phyloP scores from a whole-genome alignment of 1,140 invertebrate species.

The Acromyrmex charruanus region DNA sequence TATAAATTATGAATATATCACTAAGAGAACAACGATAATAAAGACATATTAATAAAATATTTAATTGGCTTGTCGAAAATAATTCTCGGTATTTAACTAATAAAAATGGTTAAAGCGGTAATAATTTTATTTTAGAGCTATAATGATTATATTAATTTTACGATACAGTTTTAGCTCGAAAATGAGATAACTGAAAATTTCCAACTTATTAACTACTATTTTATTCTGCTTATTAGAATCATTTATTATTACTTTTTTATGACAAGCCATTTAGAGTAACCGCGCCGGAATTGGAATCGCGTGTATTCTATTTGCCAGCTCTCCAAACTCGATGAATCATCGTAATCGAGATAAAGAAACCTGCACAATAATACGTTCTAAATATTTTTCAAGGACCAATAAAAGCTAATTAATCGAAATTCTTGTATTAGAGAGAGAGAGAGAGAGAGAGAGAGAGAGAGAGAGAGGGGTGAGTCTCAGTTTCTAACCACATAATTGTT shows the following conservation, averaged over 20 bases:
- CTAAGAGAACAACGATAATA: neutral
- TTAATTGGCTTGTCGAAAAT: neutral
- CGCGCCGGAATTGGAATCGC: slow-evolving; percentile 31
- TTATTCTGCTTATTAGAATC: slow-evolving; percentile 63
- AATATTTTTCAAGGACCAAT: slow-evolving; percentile 51
- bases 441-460: too few species aligned
- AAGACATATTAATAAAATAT: slow-evolving; percentile 8
- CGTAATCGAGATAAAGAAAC: slow-evolving; percentile 58
- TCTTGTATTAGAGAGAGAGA: slow-evolving; percentile 50
- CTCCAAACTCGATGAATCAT: slow-evolving; percentile 59
- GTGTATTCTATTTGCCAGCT: slow-evolving; percentile 58
- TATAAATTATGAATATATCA: neutral
- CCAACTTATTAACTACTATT: slow-evolving; percentile 37
- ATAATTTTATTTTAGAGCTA: slow-evolving; percentile 23
- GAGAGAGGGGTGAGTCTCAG: neutral
- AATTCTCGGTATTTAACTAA: neutral
- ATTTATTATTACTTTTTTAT: slow-evolving; percentile 62
- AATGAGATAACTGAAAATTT: slow-evolving; percentile 53
- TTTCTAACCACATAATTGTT: slow-evolving; percentile 59
- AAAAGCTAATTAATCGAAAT: slow-evolving; percentile 68
- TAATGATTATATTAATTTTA: slow-evolving; percentile 37
- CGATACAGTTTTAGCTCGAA: neutral
- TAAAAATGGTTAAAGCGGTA: neutral
- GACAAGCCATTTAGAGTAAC: slow-evolving; percentile 60
- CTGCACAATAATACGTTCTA: slow-evolving; percentile 63